These are phyloP conservation scores for Psephotus haematonotus DNA, from an alignment of 2,113 vertebrate species.

Conservation along the genomic window DNA sequence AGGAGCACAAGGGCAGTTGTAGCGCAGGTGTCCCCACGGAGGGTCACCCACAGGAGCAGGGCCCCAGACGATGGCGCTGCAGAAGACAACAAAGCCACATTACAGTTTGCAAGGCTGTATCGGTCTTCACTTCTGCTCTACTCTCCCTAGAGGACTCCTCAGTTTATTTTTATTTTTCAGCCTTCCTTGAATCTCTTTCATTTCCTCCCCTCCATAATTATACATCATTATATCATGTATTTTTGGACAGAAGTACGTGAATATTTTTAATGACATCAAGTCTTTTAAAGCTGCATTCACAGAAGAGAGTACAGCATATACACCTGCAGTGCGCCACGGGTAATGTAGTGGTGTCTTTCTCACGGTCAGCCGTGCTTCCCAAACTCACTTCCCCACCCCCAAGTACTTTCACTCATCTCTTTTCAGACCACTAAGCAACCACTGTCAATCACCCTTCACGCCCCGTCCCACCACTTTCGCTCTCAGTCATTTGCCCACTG, in stretches of 20 bases:
- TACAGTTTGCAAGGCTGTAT: not conserved
- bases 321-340: not conserved
- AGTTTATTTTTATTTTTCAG: slow-evolving; percentile 42
- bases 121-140: not conserved
- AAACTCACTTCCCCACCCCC: not conserved
- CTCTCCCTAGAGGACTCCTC: not conserved
- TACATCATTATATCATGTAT: not conserved
- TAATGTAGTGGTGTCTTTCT: not conserved
- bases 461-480: not conserved
- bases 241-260: not conserved
- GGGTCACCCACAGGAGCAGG: accelerated
- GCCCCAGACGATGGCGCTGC: not conserved
- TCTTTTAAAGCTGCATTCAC: not conserved
- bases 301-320: not conserved
- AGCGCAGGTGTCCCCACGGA: not conserved
- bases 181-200: slow-evolving; percentile 36
- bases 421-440: slow-evolving; percentile 44
- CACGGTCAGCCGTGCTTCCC: not conserved
- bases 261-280: not conserved
- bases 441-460: not conserved
- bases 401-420: slow-evolving; percentile 14
- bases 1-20: not conserved
- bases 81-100: not conserved
- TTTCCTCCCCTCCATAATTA: slow-evolving; percentile 32
- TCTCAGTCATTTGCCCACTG: slow-evolving; percentile 21